Base-by-base conservation (phyloP, 2,113 vertebrate genomes). In the Apus apus region DNA sequence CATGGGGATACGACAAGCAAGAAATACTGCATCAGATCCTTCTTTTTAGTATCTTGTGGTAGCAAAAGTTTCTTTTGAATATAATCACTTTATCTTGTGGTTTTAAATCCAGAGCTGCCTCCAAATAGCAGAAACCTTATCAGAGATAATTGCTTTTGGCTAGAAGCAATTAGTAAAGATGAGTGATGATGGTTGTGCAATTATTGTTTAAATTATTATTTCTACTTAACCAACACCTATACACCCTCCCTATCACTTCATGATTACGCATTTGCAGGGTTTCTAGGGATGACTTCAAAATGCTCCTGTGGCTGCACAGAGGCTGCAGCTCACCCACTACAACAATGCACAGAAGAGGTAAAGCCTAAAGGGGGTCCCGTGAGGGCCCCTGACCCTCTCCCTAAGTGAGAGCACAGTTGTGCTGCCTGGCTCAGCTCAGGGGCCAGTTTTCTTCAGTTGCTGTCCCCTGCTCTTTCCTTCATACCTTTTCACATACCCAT, bases 351-450 rank as follows among this genome's bases (percentile, higher is more conserved):
- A 38, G 79, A 30, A 56, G 36, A 22, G 29, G 27, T 32, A 23
- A 54, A 71, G 65, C 27, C 40, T 2, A 9, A 9, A 10, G 27
- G 22, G 19, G 6, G 12, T 8, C 26, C 32, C 0, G 1, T 46
- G 0, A 1, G 58, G 20, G 57, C 43, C 27, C 8, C 19, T 3
- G 14, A 38, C 48, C 50, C 51, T 51, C 0, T 1, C 20, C 4
- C 36, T 26, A 32, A 5, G 36, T 1, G 1, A 46, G 62, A 64
- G 36, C 56, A 36, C 34, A 0, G 2, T 30, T 32, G 22, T 53
- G 56, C 38, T 60, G 29, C 0, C 1, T 7, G 36, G 58, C 29
- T 65, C 40, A 54, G 68, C 22, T 30, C 0, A 0, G 26, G 25
- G 57, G n/a, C 4, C 38, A 14, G 17, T 40, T 34, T 38, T 19